Base-by-base conservation (phyloP, 1,140 invertebrate genomes). In the Anastrepha ludens region DNA sequence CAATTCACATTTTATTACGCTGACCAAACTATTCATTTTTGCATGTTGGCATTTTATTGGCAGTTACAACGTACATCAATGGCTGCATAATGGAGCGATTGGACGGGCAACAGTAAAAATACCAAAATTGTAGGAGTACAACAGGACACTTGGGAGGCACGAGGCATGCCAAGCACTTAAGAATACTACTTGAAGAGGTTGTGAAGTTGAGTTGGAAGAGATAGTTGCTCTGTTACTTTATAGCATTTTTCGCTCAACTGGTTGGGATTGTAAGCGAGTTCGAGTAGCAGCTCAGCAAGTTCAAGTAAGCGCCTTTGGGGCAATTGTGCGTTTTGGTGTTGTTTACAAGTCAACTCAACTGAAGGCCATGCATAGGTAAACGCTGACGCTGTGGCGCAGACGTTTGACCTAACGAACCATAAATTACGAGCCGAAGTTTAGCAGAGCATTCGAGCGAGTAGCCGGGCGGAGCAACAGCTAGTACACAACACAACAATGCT, bases 391-490 rank as follows among this genome's bases (percentile, higher is more conserved):
- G 74, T 81, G 74, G 85, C 78, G 47, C 81, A 88, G 87, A 88
- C 81, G 60, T 65, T 88, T 88, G 87, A 88, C 87, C 87, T 88
- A 88, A 88, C 87, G 87, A 88, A 88, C 87, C 87, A 88, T 88
- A 88, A 88, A 88, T 88, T 88, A 88, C 74, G 44, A 81, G 47
- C 47, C 74, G 47, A 81, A 81, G 47, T 81, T 81, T 81, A 20
- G 44, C 9, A 58, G 20, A 81, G 74, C 74, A 55, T 47, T 50
- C 47, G 47, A 58, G 47, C 74, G n/a, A 20, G 74, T 29, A 20
- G 47, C 47, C 20, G 74, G 74, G 74, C 20, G 74, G 47, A 78
- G 44, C 70, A 78, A 47, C 44, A 44, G 67, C 13, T 41, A 81
- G 50, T 47, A n/a, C 29, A 29, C 29, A 29, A 29, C 29, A 29